Conservation (phyloP, 1,140 invertebrate genomes). For the Tenebrio molitor region DNA sequence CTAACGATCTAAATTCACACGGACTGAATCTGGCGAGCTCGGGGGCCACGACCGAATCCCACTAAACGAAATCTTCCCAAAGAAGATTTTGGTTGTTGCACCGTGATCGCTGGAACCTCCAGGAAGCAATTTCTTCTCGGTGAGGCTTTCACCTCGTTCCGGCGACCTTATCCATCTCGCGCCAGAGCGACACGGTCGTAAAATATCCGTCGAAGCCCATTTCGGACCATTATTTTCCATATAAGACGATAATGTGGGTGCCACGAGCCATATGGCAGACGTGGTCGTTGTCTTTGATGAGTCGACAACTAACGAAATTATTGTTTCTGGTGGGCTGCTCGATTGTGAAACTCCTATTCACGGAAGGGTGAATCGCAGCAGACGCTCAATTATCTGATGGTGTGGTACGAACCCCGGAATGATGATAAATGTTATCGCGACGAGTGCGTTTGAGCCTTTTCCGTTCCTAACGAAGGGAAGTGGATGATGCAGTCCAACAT, state of each 20-base stretch:
- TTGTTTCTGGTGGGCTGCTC: neutral
- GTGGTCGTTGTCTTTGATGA: conserved; percentile 9
- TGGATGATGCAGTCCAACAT: conserved; percentile 6
- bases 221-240: conserved; percentile 14
- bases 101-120: too few species aligned
- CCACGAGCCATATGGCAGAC: conserved; percentile 23
- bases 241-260: conserved; percentile 27
- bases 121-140: too few species aligned
- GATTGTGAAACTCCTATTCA: neutral
- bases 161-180: conserved; percentile 16
- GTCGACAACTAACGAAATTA: neutral
- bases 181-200: conserved; percentile 6
- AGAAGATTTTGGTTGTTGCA: too few species aligned
- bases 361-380: neutral
- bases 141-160: conserved; percentile 17
- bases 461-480: conserved; percentile 6
- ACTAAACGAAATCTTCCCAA: too few species aligned
- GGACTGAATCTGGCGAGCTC: too few species aligned
- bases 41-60: too few species aligned
- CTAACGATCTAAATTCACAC: too few species aligned
- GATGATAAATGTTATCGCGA: conserved; percentile 32
- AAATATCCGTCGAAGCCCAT: conserved; percentile 13
- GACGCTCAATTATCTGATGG: conserved; percentile 7
- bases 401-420: neutral
- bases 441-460: neutral